phyloP scores from a whole-genome alignment of 2,888 invertebrate species.

The Masnerella sp. region DNA sequence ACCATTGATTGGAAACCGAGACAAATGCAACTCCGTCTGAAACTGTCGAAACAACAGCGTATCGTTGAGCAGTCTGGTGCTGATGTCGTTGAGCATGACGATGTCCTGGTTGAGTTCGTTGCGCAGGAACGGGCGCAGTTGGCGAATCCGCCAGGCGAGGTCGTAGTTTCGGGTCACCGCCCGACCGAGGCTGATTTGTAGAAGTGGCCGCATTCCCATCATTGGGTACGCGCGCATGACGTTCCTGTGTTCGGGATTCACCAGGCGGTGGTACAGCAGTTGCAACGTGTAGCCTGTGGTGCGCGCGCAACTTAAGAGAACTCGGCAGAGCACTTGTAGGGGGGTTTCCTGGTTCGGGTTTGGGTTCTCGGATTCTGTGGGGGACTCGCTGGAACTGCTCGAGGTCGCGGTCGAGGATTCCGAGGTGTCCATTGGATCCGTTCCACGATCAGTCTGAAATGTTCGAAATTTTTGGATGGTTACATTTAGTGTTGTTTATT shows the following conservation, averaged over 20 bases:
- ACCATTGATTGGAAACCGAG: too few relatives aligned
- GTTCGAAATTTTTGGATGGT: background rate
- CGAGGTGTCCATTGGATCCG: constrained; percentile 84
- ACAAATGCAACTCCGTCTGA: background rate
- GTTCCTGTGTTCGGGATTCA: background rate
- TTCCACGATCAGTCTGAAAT: constrained; percentile 83
- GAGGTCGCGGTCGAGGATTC: constrained; percentile 63
- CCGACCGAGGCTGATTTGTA: too few relatives aligned
- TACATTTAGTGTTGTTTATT: background rate
- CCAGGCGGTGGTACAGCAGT: background rate
- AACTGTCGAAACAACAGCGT: background rate
- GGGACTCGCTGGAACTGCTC: constrained; percentile 23
- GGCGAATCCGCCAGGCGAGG: background rate
- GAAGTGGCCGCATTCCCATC: background rate
- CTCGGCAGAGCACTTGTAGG: constrained; percentile 2
- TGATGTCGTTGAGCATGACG: background rate
- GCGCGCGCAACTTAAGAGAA: background rate
- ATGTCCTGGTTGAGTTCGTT: background rate
- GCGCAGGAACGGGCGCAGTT: background rate
- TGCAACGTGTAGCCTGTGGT: background rate
- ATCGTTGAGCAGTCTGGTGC: background rate
- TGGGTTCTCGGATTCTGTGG: constrained; percentile 2
- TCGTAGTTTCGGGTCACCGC: background rate
- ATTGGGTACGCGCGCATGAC: background rate
- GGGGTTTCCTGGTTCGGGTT: background rate